Conservation (phyloP, 2,797 vertebrate species). For the Spea hammondii region DNA sequence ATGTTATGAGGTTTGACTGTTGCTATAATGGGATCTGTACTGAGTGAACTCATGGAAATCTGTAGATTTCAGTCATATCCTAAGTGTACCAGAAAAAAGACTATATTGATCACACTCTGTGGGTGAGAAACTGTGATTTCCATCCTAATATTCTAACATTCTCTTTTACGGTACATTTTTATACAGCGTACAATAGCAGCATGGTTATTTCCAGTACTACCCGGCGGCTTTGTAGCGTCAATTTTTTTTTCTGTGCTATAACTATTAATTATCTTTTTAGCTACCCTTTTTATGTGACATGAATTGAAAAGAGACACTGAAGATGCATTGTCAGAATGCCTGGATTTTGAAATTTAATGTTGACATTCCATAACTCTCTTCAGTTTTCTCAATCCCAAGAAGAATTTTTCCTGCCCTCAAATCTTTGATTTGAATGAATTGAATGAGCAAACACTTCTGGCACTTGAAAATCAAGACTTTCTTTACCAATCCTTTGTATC, state of each 20-base stretch:
- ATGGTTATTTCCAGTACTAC: constrained; percentile 6
- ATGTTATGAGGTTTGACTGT: too few relatives aligned
- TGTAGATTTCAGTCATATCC: not conserved
- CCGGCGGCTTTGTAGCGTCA: not conserved
- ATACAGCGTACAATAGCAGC: not conserved
- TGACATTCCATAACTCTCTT: too few relatives aligned
- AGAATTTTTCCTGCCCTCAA: too few relatives aligned
- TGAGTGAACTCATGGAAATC: not conserved
- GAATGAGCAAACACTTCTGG: too few relatives aligned
- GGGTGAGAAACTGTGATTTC: constrained; percentile 4
- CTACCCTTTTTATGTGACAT: constrained; percentile 4
- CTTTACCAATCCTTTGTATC: too few relatives aligned
- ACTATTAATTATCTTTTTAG: constrained; percentile 7
- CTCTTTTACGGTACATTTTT: constrained; percentile 4
- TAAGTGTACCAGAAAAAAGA: not conserved
- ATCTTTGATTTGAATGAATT: too few relatives aligned
- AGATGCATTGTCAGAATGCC: not conserved
- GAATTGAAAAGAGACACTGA: not conserved
- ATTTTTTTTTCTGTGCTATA: constrained; percentile 3
- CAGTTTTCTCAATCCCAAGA: too few relatives aligned
- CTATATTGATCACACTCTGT: not conserved
- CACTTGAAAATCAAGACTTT: too few relatives aligned
- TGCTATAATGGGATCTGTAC: not conserved
- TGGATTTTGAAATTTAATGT: too few relatives aligned
- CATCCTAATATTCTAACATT: constrained; percentile 1